Evolutionary conservation across 2,797 vertebrate genomes (phyloP), one percentile per base, ranked within the genome.

Genomic region (Triplophysa yarkandensis): DNA sequence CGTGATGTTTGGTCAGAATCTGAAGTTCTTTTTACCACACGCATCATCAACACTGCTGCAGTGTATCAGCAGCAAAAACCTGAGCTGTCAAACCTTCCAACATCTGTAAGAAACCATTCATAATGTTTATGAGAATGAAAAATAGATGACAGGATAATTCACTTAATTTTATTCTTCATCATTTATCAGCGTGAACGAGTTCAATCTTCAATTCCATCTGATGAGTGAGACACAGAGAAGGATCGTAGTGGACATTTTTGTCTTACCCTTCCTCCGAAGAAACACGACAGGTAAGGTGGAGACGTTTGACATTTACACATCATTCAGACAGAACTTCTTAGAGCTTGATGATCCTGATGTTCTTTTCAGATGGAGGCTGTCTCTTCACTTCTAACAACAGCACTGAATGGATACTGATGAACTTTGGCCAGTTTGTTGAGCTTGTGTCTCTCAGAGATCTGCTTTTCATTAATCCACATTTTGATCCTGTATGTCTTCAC

Each of bases 31-130:
- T 28, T n/a, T 80, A 8, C 27, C 63, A 2, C 63, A 4, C 10
- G 50, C 30, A 1, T 80, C 81, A 0, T 4, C 48, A 6, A 21
- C 50, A 0, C 62, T 82, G 7, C 50, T 82, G 23, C 36, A 44
- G 27, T 80, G 78, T 17, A 8, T 77, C 13, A 72, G 71, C 78
- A 68, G 44, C 52, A 80, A 65, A 54, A 78, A 82, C 78, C 44
- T 82, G 41, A 78, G 67, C 71, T 80, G 78, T 48, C 67, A 76
- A 43, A 76, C 75, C 2, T 82, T 54, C 50, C 81, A 82, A 57
- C 9, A n/a, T 11, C 70, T 82, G 81, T 82, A 76, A 58, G 81
- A 77, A 61, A 36, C 5, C 43, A 25, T 41, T 54, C n/a, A 32
- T 64, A 54, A 5, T 1, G 6, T 58, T 58, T 28, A 4, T 32